These are phyloP conservation scores for Thera britannica DNA, from an alignment of 2,888 invertebrate genomes.

Conservation along the genomic window DNA sequence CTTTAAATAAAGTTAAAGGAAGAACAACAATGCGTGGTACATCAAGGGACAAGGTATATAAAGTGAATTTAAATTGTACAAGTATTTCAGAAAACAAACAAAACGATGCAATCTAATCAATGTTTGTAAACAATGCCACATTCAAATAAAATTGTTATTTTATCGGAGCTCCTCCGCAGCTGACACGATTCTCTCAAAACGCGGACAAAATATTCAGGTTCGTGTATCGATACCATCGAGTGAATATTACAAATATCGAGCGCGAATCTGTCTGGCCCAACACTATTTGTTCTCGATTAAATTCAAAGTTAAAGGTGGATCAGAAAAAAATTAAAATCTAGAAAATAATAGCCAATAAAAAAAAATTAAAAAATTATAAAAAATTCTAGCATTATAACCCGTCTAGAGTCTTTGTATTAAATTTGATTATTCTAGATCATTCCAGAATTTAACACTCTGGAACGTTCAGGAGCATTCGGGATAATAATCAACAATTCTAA, in stretches of 20 bases:
- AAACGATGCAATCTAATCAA: constrained; percentile 33
- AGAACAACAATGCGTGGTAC: too few species aligned
- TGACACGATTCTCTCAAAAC: constrained; percentile 68
- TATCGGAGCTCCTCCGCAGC: constrained; percentile 53
- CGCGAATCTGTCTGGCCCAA: constrained; percentile 49
- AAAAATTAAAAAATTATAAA: too few species aligned
- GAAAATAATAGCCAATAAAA: too few species aligned
- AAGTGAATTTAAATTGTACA: neutral
- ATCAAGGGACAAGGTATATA: too few species aligned
- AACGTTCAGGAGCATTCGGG: too few species aligned
- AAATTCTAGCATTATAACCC: too few species aligned
- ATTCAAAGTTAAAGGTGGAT: neutral
- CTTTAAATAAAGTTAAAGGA: too few species aligned
- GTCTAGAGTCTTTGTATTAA: too few species aligned
- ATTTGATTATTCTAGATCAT: too few species aligned
- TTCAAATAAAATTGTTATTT: constrained; percentile 56
- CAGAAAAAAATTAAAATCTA: too few species aligned
- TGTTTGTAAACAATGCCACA: constrained; percentile 46
- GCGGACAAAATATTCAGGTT: constrained; percentile 69
- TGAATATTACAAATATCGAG: constrained; percentile 69
- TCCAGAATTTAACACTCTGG: too few species aligned
- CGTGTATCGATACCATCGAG: constrained; percentile 74
- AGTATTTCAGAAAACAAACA: constrained; percentile 1
- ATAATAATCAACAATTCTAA: too few species aligned
- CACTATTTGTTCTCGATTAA: constrained; percentile 55